Evolutionary conservation across 2,888 invertebrate genomes (phyloP).

Genomic region (Calliopum simillimum): DNA sequence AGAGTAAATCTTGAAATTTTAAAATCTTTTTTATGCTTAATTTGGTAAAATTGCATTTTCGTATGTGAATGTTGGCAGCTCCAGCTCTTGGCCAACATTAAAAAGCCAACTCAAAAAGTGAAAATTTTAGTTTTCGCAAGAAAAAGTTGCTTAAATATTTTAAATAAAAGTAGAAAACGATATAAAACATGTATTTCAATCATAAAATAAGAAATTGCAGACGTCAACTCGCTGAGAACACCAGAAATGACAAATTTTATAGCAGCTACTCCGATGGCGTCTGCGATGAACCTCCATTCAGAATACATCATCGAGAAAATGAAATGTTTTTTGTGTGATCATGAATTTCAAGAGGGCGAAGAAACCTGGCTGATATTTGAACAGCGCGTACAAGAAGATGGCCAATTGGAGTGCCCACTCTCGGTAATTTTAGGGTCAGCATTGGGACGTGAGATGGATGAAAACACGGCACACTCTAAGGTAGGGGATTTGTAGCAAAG

Average conservation of each 20-base stretch:
- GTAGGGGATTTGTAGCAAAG: conserved; percentile 34
- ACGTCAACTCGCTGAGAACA: too few species aligned
- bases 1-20: too few species aligned
- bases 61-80: conserved; percentile 34
- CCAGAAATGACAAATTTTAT: too few species aligned
- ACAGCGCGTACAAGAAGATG: conserved; percentile 44
- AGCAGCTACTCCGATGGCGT: too few species aligned
- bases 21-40: conserved; percentile 9
- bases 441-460: conserved; percentile 42
- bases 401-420: conserved; percentile 44
- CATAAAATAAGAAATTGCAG: not conserved
- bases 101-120: not conserved
- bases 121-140: not conserved
- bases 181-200: not conserved
- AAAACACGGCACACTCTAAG: conserved; percentile 45
- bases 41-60: conserved; percentile 33
- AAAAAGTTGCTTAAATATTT: too few species aligned
- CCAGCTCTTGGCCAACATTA: conserved; percentile 5
- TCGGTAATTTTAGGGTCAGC: conserved; percentile 42
- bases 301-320: conserved; percentile 40
- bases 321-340: conserved; percentile 49
- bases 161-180: too few species aligned
- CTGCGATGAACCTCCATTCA: not conserved
- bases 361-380: conserved; percentile 49
- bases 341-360: conserved; percentile 46